Base-by-base conservation (phyloP, 2,113 vertebrate genomes). In the Alosa alosa region DNA sequence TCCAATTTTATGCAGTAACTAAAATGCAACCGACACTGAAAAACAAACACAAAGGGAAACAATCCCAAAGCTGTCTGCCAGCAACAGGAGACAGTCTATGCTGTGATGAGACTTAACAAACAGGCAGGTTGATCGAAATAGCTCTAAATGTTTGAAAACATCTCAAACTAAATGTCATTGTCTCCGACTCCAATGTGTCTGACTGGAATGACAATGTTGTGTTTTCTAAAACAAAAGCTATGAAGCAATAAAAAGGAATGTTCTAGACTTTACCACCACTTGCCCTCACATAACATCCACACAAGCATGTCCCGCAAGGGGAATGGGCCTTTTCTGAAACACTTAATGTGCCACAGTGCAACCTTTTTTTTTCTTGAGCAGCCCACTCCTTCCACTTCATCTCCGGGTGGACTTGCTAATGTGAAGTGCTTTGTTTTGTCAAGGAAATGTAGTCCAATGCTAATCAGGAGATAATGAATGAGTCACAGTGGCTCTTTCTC, bases 271-370 rank as follows among this genome's bases (percentile, higher is more conserved):
- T 36, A 17, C 25, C 4, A 39, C 15, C 39, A 36, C 20, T 78
- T 36, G 25, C 64, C 15, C 3, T 36, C 64, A 25, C 64, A 72
- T 55, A 55, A 55, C 15, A 18, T 18, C 20, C 18, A 22, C 50
- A 52, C 18, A 6, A 11, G 10, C 25, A 78, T 36, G 31, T 57
- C 46, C 57, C 81, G 82, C 85, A 83, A 85, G 84, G 41, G 49
- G 83, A 88, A 86, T 11, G 4, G 50, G 44, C 52, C 83, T 85
- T 86, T 83, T 84, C 82, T 46, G 84, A 88, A 87, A 46, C 81
- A 85, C 72, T 87, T 87, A 81, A 68, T 18, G 7, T 45, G 41
- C 84, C 49, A 52, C 81, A 88, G 86, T 81, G 49, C 49, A 50
- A 78, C 11, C 10, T 36, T 36, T 0, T 36, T 0, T 20, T 22